phyloP scores from a whole-genome alignment of 2,797 vertebrate species.

The Lepilemur septentrionalis region DNA sequence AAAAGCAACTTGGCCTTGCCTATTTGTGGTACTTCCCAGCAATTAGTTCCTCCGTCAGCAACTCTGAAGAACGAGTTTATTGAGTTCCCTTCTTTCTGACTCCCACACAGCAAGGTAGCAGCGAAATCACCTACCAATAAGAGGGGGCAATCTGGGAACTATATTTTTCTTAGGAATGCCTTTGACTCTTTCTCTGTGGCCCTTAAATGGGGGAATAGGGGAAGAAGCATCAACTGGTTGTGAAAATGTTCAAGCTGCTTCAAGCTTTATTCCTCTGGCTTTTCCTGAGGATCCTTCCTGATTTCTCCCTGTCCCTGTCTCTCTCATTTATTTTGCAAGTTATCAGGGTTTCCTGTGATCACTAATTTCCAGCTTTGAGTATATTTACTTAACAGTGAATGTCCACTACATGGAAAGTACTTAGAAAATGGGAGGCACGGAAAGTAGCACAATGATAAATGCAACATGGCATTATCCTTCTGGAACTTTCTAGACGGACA shows the following conservation, averaged over 20 bases:
- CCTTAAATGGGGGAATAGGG: background rate
- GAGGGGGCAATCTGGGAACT: background rate
- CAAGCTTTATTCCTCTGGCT: background rate
- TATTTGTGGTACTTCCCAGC: background rate
- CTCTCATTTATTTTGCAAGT: background rate
- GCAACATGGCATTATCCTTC: background rate
- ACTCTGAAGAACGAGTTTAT: background rate
- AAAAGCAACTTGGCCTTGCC: background rate
- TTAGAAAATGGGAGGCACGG: background rate
- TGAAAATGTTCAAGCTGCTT: background rate
- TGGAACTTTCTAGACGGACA: background rate
- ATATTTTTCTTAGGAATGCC: background rate
- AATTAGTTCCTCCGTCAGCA: background rate
- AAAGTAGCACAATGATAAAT: background rate
- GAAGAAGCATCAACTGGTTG: background rate
- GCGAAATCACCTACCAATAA: background rate
- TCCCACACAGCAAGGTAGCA: background rate
- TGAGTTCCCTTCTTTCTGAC: background rate
- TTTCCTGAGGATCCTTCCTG: background rate
- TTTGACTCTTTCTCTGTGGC: background rate
- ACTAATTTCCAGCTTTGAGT: background rate
- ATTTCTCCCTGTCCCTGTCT: background rate
- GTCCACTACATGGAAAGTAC: background rate
- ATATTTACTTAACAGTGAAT: background rate
- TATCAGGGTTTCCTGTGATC: background rate